Base-by-base conservation (phyloP, 2,888 invertebrate species). In the Leptinotarsa tumamoca region DNA sequence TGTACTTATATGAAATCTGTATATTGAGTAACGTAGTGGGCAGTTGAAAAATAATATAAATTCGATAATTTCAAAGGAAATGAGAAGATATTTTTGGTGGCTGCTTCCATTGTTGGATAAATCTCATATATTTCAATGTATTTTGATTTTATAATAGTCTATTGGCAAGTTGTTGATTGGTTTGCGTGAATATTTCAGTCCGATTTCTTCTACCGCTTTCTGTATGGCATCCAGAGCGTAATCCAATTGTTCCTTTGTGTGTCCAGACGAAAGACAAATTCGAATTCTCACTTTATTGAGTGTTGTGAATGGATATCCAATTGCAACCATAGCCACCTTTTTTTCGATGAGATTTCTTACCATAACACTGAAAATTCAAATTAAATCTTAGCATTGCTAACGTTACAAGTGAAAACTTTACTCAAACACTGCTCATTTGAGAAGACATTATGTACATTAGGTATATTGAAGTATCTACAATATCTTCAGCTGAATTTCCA, bases 221-320 rank as follows among this genome's bases (percentile, higher is more conserved):
- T 94, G 92, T 79, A 97, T 92, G 72, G 93, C 92, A 52, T 90
- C 89, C 74, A 94, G 87, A 80, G 95, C 95, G 85, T 91, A 92
- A 89, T 99, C 98, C 82, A 99, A 91, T 90, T 98, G 97, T 88
- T 95, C 96, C 89, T 97, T 96, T 72, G 97, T 95, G 89, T 99
- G 99, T 27, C 97, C 94, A 73, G 99, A 98, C 68, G 98, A 98
- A 78, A 99, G 90, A 87, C 99, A 99, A 89, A 99, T 96, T 83
- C 98, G 91, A 83, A 96, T 96, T 85, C 99, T 92, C 51, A 96
- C 96, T 89, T 95, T 94, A 90, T 95, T 94, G 81, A 99, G 92
- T 66, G 98, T 96, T 70, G 99, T 98, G 75, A 99, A 99, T 73
- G 99, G 99, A 89, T 98, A 99, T 80, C 98, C 98, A 73, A 98